A percentile compares a stretch with the other conserved stretches of the same genome.
phyloP scores from a whole-genome alignment of 2,888 invertebrate genomes.

The Antitype chi region DNA sequence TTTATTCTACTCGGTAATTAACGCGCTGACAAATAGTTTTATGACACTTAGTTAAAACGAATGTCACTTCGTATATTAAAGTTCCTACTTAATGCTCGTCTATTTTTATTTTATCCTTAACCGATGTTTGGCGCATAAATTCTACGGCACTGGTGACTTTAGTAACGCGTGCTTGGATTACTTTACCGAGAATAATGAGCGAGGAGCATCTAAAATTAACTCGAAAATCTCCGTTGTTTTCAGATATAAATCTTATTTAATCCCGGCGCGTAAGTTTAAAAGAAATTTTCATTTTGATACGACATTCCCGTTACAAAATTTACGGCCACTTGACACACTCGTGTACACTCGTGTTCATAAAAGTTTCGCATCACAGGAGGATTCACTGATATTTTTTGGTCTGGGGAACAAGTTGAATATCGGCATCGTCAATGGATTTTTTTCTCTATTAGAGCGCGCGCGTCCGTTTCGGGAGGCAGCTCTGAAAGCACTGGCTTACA shows the following conservation, averaged over 20 bases:
- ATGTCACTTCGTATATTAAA: slow-evolving; percentile 82
- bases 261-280: slow-evolving; percentile 78
- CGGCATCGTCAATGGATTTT: slow-evolving; percentile 77
- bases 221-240: slow-evolving; percentile 77
- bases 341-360: slow-evolving; percentile 74
- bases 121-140: slow-evolving; percentile 78
- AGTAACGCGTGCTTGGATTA: slow-evolving; percentile 77
- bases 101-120: slow-evolving; percentile 82
- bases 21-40: slow-evolving; percentile 87
- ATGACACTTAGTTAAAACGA: slow-evolving; percentile 83
- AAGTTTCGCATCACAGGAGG: slow-evolving; percentile 74
- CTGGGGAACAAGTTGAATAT: slow-evolving; percentile 66
- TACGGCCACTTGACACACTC: slow-evolving; percentile 71
- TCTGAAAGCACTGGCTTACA: slow-evolving; percentile 87
- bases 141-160: slow-evolving; percentile 72
- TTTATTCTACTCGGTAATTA: slow-evolving; percentile 83
- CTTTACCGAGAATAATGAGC: slow-evolving; percentile 78
- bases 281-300: slow-evolving; percentile 77
- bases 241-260: slow-evolving; percentile 80
- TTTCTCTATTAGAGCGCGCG: slow-evolving; percentile 67
- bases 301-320: slow-evolving; percentile 74
- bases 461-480: slow-evolving; percentile 73
- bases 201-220: slow-evolving; percentile 78
- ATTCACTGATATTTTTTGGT: slow-evolving; percentile 69
- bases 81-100: slow-evolving; percentile 73